phyloP scores from a whole-genome alignment of 1,140 invertebrate species.

The Saccostrea glomerata region DNA sequence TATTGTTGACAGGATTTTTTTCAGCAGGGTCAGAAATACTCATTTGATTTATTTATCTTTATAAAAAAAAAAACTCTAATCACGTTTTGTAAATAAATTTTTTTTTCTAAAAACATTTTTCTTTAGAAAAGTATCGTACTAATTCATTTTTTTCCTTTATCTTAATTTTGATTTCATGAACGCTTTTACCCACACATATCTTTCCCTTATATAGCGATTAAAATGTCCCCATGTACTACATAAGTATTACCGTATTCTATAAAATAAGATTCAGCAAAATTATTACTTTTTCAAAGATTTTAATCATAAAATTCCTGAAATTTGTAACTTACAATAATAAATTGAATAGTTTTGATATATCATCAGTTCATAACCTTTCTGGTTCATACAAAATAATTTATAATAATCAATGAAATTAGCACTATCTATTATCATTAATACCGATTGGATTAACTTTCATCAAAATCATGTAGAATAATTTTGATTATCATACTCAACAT shows the following conservation, averaged over 20 bases:
- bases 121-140: no score
- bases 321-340: conserved; percentile 17
- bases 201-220: no score
- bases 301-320: conserved; percentile 38
- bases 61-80: no score
- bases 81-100: no score
- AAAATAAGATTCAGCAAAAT: background rate
- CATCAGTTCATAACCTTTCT: background rate
- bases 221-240: no score
- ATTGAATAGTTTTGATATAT: conserved; percentile 10
- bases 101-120: no score
- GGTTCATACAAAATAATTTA: background rate
- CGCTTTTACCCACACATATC: no score
- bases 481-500: conserved; percentile 31
- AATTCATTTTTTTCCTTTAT: no score
- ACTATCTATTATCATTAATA: conserved; percentile 12
- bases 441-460: conserved; percentile 11
- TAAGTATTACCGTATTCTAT: background rate
- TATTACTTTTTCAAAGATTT: conserved; percentile 14
- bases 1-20: no score
- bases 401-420: conserved; percentile 9
- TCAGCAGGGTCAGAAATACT: no score
- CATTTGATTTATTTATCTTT: no score
- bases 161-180: no score
- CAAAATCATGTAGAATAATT: conserved; percentile 27